These are phyloP conservation scores for Virgularia gustaviana DNA, from an alignment of 92 coral and sea anemone genomes.

Conservation along the genomic window DNA sequence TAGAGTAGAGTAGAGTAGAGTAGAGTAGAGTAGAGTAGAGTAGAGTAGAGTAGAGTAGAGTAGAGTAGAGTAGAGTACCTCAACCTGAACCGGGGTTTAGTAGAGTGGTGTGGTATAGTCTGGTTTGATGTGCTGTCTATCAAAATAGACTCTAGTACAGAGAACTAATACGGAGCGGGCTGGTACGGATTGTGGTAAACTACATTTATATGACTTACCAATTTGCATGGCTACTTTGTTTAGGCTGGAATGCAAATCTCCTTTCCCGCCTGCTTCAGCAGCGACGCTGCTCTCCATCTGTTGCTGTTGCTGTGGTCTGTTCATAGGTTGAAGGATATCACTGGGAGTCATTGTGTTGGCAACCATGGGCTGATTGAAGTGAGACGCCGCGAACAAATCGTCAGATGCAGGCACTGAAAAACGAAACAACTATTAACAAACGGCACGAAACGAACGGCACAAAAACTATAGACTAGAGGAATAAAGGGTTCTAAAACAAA, in stretches of 20 bases:
- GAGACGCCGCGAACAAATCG: constrained; percentile 13
- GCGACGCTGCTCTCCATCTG: constrained; percentile 19
- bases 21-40: constrained; percentile 2
- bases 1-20: neutral
- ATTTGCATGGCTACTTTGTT: constrained; percentile 64
- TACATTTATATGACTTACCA: too few species aligned
- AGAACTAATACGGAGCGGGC: neutral
- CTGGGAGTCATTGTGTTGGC: constrained; percentile 39
- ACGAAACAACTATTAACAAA: constrained; percentile 61
- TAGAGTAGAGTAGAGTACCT: neutral
- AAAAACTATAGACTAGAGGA: too few species aligned
- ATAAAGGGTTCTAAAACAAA: too few species aligned
- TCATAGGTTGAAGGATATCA: constrained; percentile 37
- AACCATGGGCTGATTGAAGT: constrained; percentile 46
- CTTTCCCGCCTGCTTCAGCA: too few species aligned
- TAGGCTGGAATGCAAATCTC: constrained; percentile 60
- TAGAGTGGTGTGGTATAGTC: too few species aligned
- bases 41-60: neutral
- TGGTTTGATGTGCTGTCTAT: too few species aligned
- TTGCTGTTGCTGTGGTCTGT: constrained; percentile 20
- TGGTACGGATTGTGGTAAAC: too few species aligned
- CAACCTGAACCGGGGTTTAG: neutral
- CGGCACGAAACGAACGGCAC: constrained; percentile 49
- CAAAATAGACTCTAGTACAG: too few species aligned
- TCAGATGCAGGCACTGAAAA: constrained; percentile 23